Evolutionary conservation across 2,113 vertebrate genomes (phyloP).

Genomic region (Butorides virescens): DNA sequence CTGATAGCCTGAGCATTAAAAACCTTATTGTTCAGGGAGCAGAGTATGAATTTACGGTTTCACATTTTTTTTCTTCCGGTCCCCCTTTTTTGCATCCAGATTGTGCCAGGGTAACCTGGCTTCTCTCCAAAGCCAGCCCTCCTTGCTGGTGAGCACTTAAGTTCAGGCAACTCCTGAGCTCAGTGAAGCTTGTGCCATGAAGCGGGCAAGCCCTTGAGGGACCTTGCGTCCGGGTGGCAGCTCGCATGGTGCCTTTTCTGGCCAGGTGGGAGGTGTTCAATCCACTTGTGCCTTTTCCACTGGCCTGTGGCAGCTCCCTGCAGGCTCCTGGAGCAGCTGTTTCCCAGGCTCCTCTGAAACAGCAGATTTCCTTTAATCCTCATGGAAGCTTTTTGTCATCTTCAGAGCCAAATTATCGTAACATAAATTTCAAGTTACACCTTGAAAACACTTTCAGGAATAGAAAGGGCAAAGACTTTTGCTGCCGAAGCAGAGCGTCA

Average conservation of each 20-base stretch:
- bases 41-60: not conserved
- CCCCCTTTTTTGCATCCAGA: not conserved
- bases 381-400: not conserved
- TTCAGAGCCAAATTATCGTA: not conserved
- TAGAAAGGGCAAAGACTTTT: not conserved
- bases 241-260: accelerated
- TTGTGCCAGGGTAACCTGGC: not conserved
- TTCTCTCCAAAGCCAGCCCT: not conserved
- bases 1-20: not conserved
- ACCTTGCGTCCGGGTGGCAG: accelerated
- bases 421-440: not conserved
- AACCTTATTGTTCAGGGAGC: not conserved
- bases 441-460: not conserved
- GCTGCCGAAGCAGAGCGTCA: not conserved
- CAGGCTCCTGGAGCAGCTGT: not conserved
- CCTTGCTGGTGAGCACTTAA: not conserved
- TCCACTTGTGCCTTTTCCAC: not conserved
- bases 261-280: not conserved
- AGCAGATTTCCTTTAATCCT: not conserved
- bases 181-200: not conserved
- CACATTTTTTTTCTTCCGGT: not conserved
- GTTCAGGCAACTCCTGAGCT: not conserved
- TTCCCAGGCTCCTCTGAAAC: not conserved
- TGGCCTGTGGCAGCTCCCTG: not conserved
- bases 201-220: not conserved